Conservation (phyloP, 2,888 invertebrate genomes). For the Sarcophaga carnaria region DNA sequence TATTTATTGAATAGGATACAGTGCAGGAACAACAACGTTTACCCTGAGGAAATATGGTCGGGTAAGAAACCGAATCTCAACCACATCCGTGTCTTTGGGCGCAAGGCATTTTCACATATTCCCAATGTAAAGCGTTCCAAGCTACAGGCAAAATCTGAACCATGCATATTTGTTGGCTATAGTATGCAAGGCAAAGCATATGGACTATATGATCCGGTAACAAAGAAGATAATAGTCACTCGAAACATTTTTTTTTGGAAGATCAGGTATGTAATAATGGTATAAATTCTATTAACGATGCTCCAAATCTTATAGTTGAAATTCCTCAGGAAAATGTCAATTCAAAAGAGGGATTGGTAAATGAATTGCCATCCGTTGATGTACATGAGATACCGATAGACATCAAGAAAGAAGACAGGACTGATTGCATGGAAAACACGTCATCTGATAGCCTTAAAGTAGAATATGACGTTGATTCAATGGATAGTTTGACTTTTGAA, state of each 20-base stretch:
- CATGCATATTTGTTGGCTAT: slow-evolving; percentile 69
- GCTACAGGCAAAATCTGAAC: slow-evolving; percentile 64
- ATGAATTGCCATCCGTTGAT: slow-evolving; percentile 4
- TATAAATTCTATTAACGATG: too few relatives aligned
- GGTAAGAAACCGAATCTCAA: slow-evolving; percentile 62
- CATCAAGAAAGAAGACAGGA: slow-evolving; percentile 7
- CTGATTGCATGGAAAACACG: slow-evolving; percentile 63
- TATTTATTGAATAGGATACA: neutral
- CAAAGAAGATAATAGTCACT: slow-evolving; percentile 22
- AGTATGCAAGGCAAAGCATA: slow-evolving; percentile 57
- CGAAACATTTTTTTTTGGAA: too few relatives aligned
- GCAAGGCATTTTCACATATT: slow-evolving; percentile 65
- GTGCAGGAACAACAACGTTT: slow-evolving; percentile 16
- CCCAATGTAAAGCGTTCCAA: slow-evolving; percentile 67
- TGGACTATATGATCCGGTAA: slow-evolving; percentile 47
- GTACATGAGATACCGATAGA: too few relatives aligned
- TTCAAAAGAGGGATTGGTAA: too few relatives aligned
- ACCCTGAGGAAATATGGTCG: slow-evolving; percentile 64
- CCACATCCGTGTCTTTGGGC: slow-evolving; percentile 67
- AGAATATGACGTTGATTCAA: slow-evolving; percentile 5
- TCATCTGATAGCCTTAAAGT: slow-evolving; percentile 26
- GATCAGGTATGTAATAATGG: too few relatives aligned
- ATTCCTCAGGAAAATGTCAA: too few relatives aligned
- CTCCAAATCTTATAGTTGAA: too few relatives aligned
- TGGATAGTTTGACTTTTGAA: slow-evolving; percentile 10